Evolutionary conservation across 2,113 vertebrate species (phyloP), one percentile per base, ranked within the genome.

Genomic region (Eleginops maclovinus): DNA sequence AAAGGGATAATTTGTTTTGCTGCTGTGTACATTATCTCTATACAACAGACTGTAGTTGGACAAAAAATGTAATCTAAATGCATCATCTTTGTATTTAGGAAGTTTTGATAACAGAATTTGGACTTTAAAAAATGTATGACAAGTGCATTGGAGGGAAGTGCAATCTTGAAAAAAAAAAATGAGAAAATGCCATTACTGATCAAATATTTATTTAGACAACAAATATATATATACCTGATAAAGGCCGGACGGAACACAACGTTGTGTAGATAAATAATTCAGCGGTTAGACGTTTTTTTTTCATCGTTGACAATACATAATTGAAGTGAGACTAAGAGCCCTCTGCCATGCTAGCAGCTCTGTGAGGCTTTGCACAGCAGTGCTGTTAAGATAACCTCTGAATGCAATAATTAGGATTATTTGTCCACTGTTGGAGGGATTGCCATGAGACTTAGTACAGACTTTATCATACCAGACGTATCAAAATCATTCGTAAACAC

Each of bases 401-500:
- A 43, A 43, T 22, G 59, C 36, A 9, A 41, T 21, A 12, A 1
- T 60, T 19, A 60, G 58, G 19, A 60, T n/a, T 2, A n/a, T 17
- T n/a, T 16, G 16, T 17, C 43, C 50, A 11, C 26, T 21, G 28
- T 13, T 49, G 26, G 4, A 64, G 12, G 9, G 43, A 63, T 46
- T 47, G 61, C 7, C n/a, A 9, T 41, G 16, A 47, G 12, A 49
- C 60, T 24, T 44, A 9, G 36, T 21, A 47, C 24, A 16, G 28
- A 59, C 9, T 5, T 41, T 31, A 36, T 36, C 31, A 36, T 8
- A 36, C 31, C 31, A 36, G 31, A 36, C 31, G 8, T 26, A 79
- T 80, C 60, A 73, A 80, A 79, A 60, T n/a, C 70, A 72, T 70
- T 67, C 1, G 0, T 8, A 40, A 7, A 40, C 65, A 79, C 53